Conservation (phyloP, 2,113 vertebrate genomes). For the Gracilinanus agilis region DNA sequence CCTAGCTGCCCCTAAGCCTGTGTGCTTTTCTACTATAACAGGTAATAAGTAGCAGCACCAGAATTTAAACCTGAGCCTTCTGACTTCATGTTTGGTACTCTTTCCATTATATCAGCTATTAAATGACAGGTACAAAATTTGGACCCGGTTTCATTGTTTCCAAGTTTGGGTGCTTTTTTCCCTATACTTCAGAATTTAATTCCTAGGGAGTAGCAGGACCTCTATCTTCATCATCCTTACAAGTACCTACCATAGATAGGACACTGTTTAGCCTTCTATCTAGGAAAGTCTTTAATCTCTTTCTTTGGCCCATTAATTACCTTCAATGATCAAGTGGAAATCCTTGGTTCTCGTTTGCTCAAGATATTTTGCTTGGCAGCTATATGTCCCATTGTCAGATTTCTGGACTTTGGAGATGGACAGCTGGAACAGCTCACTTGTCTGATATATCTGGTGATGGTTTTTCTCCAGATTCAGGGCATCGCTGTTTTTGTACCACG, state of each 20-base stretch:
- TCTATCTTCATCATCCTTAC: constrained; percentile 8
- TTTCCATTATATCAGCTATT: background rate
- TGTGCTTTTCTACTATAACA: background rate
- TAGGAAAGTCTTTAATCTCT: background rate
- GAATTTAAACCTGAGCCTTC: background rate
- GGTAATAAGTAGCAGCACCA: background rate
- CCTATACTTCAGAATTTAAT: background rate
- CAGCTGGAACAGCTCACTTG: constrained; percentile 75
- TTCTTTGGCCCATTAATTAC: constrained; percentile 71
- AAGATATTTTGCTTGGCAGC: constrained; percentile 64
- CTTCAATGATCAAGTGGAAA: constrained; percentile 83
- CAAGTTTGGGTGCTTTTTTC: background rate
- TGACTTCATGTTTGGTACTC: background rate
- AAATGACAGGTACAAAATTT: background rate
- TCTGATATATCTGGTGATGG: constrained; percentile 74
- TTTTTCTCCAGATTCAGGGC: constrained; percentile 68
- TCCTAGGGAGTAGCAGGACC: background rate
- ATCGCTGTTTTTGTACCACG: constrained; percentile 78
- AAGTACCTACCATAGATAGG: constrained; percentile 27
- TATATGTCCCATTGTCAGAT: constrained; percentile 84
- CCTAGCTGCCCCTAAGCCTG: too few species aligned
- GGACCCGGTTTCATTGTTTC: background rate
- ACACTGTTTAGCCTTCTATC: background rate
- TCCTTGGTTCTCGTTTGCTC: constrained; percentile 16
- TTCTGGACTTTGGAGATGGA: constrained; percentile 75